These are phyloP conservation scores for Amphipoea oculea DNA, from an alignment of 2,888 invertebrate genomes.

Conservation along the genomic window DNA sequence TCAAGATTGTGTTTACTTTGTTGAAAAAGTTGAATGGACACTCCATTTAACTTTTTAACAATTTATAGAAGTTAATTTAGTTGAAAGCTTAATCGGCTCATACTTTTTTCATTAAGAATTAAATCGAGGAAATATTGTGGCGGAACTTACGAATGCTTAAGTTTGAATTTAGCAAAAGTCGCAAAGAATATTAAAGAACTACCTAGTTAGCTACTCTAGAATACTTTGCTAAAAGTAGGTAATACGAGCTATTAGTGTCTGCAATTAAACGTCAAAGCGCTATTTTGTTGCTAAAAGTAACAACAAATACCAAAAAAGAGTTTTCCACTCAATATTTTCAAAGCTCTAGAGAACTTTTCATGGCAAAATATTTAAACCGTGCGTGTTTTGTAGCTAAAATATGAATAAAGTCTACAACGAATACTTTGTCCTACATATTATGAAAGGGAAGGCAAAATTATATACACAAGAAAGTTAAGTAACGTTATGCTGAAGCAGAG, in stretches of 20 bases:
- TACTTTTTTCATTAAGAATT: constrained; percentile 12
- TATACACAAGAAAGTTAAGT: constrained; percentile 32
- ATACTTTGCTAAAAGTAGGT: not conserved
- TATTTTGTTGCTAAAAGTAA: not conserved
- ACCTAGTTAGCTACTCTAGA: not conserved
- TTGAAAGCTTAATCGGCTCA: constrained; percentile 27
- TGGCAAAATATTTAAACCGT: constrained; percentile 8
- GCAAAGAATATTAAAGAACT: not conserved
- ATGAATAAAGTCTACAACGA: constrained; percentile 9
- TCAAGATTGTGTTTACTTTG: constrained; percentile 32
- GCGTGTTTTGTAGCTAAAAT: constrained; percentile 6
- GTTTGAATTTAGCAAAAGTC: not conserved
- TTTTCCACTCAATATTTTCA: not conserved
- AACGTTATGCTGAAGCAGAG: constrained; percentile 29
- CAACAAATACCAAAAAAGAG: not conserved
- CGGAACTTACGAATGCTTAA: not conserved
- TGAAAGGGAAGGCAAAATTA: constrained; percentile 25
- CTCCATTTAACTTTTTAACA: constrained; percentile 31
- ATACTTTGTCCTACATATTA: constrained; percentile 38
- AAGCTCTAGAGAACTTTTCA: not conserved
- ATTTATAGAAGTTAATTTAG: constrained; percentile 40
- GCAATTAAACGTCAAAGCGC: not conserved
- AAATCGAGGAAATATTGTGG: not conserved
- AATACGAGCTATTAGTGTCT: not conserved
- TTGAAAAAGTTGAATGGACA: constrained; percentile 34